Conservation (phyloP, 2,888 invertebrate genomes). For the Polydrusus tereticollis region DNA sequence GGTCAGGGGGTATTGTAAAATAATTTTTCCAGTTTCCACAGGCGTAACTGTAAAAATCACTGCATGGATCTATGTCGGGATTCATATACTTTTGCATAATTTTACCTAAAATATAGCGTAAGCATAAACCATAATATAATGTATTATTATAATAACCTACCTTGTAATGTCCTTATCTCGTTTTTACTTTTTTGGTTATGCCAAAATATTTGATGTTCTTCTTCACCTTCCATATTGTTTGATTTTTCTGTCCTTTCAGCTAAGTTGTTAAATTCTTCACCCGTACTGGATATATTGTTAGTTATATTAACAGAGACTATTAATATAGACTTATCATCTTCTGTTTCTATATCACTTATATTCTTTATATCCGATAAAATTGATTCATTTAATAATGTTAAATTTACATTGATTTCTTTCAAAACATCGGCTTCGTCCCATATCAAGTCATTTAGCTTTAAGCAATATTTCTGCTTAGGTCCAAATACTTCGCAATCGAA, state of each 20-base stretch:
- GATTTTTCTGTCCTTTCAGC: background rate
- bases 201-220: conserved; percentile 45
- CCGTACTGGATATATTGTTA: background rate
- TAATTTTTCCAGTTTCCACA: conserved; percentile 89
- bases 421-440: background rate
- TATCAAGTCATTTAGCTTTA: background rate
- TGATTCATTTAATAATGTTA: background rate
- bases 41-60: conserved; percentile 88
- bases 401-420: background rate
- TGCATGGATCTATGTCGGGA: conserved; percentile 78
- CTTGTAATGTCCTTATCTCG: conserved; percentile 55
- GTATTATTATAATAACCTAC: conserved; percentile 42
- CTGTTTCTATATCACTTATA: conserved; percentile 1
- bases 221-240: conserved; percentile 7
- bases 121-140: too few relatives aligned
- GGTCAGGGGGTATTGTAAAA: conserved; percentile 91
- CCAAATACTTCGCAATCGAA: conserved; percentile 19
- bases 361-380: background rate
- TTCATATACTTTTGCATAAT: conserved; percentile 86
- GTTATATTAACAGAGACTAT: conserved; percentile 33
- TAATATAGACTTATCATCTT: conserved; percentile 23
- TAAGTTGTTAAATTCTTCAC: background rate
- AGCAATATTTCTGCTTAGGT: conserved; percentile 16
- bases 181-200: conserved; percentile 40
- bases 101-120: conserved; percentile 48